Conservation (phyloP, 2,113 vertebrate species). For the Aptenodytes forsteri region DNA sequence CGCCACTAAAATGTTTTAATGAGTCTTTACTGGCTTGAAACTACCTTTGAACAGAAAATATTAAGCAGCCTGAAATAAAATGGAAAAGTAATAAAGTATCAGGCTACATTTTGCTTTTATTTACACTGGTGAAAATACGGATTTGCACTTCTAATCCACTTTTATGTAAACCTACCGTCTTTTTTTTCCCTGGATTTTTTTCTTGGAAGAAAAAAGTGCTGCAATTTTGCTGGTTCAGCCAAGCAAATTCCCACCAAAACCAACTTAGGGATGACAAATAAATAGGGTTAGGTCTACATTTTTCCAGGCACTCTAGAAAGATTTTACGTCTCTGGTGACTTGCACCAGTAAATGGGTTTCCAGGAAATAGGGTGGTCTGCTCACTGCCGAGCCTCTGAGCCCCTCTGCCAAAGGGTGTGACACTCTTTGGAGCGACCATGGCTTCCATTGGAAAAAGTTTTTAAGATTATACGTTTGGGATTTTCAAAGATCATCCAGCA, state of each 20-base stretch:
- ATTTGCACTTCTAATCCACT: background rate
- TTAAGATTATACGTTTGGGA: background rate
- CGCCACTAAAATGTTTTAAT: background rate
- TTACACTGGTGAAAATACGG: background rate
- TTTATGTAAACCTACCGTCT: background rate
- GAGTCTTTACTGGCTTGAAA: background rate
- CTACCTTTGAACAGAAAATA: background rate
- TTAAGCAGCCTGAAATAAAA: background rate
- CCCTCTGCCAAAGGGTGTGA: constrained; percentile 37
- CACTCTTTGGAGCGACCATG: background rate
- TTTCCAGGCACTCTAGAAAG: background rate
- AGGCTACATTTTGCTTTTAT: background rate
- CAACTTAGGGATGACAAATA: background rate
- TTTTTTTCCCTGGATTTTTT: background rate
- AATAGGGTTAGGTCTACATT: background rate
- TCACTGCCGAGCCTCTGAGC: background rate
- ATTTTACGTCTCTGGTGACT: background rate
- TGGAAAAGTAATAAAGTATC: background rate
- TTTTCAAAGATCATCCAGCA: background rate
- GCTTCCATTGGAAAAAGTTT: constrained; percentile 30
- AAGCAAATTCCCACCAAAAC: background rate
- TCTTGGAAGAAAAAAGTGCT: background rate
- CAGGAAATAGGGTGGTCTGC: constrained; percentile 40
- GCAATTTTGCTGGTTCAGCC: background rate
- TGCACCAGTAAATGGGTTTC: constrained; percentile 23